Base-by-base conservation (phyloP, 2,888 invertebrate genomes). In the Bembecia ichneumoniformis region DNA sequence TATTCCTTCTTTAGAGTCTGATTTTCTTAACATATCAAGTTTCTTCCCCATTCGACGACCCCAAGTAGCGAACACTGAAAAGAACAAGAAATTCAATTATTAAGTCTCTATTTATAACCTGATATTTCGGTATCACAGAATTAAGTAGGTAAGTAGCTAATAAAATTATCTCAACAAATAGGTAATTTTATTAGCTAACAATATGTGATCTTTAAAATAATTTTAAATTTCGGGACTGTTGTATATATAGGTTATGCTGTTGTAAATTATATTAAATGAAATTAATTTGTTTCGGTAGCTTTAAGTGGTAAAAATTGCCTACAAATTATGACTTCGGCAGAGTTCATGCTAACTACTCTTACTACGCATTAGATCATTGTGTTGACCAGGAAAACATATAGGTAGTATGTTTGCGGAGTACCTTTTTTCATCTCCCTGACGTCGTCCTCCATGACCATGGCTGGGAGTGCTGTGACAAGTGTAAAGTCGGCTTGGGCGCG, bases 1-100 rank as follows among this genome's bases (percentile, higher is more conserved):
- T 36, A 86, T 71, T 35, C 81, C 72, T 68, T 92, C 90, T 74
- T 91, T 90, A 44, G 89, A 77, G 49, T 92, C 92, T 49, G 89
- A 79, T 59, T 92, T 90, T 58, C 93, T 91, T 53, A 94, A 86
- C 67, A 92, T 89, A 65, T 94, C 94, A 64, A 94, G 82, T 74
- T 93, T 93, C 61, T 91, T 92, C 57, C 93, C 93, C 92, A 94
- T 93, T 57, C 91, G 89, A 54, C 92, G 91, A 64, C 94, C 92
- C 94, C 94, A 94, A 59, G 92, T 92, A 55, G 91, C 90, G 60
- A 90, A 84, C 67, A 91, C 91, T 91, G 84, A 51, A 88, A 82
- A 2, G 5, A 28, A 28, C 28, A 9, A 28, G 44, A 43, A 59
- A 58, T n/a, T n/a, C n/a, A 58, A 28, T 28, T 0, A 28, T 28